Base-by-base conservation (phyloP, 1,140 invertebrate genomes). In the Drosophila jambulina region DNA sequence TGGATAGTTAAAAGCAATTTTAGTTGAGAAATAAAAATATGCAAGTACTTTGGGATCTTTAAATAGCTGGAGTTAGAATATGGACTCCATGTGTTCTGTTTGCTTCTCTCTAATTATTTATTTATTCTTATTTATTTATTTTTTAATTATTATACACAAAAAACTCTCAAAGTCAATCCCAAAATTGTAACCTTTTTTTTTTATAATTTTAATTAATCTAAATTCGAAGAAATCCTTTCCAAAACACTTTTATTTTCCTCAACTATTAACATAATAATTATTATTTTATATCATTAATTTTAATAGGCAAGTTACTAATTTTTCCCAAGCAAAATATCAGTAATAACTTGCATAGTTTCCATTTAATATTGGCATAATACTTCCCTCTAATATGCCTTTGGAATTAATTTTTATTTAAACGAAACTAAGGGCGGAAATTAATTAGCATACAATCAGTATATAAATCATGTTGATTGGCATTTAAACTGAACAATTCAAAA, bases 371-470 rank as follows among this genome's bases (percentile, higher is more conserved):
- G 15, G 36, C 36, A 38, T 17, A 15, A 29, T 25, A 42, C 15
- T 56, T 62, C 4, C 17, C 32, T 19, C n/a, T 12, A 12, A n/a
- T 8, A 15, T 3, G 25, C 4, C 9, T 42, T 60, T 43, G 19
- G 8, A 45, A 60, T 19, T 42, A 29, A 17, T 13, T 5, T 40
- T n/a, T 2, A 29, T 23, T 32, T 42, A 29, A 58, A 23, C 32
- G 2, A 29, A 63, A 12, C 61, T 40, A 29, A 46, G 42, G 65
- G 65, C 80, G 81, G 81, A 83, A 84, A 84, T 60, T 46, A 42
- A 68, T 84, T 80, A 54, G 46, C 65, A 84, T 72, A 61, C 54
- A 68, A 59, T 34, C 32, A 53, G 72, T 72, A 68, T 62, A 54
- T 71, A 79, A 82, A 75, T 80, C 74, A 77, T 65, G 12, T 15